Evolutionary conservation across 2,113 vertebrate species (phyloP).

Genomic region (Mastomys coucha): DNA sequence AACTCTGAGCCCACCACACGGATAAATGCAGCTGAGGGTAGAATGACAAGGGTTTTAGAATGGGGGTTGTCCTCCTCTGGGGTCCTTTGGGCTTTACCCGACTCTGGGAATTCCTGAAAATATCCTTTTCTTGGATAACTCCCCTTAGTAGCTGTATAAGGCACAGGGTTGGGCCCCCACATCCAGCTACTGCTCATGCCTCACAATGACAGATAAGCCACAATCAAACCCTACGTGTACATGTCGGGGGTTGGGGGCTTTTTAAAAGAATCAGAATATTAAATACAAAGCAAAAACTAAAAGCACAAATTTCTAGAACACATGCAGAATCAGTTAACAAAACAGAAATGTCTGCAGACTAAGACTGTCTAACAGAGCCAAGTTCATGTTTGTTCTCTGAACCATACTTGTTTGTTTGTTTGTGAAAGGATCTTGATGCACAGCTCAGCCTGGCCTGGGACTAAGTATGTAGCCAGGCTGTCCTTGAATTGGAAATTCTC

Average conservation of each 20-base stretch:
- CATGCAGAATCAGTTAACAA: not conserved
- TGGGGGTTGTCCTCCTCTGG: not conserved
- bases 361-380: not conserved
- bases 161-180: not conserved
- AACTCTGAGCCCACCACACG: constrained; percentile 97
- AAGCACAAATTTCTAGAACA: not conserved
- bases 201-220: not conserved
- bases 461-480: not conserved
- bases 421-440: not conserved
- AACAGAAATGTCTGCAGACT: not conserved
- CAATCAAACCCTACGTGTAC: not conserved
- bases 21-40: constrained; percentile 93
- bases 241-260: not conserved
- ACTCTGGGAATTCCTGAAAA: not conserved
- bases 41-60: constrained; percentile 1
- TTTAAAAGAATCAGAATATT: constrained; percentile 5
- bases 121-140: not conserved
- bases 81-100: not conserved
- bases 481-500: not conserved
- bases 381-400: not conserved
- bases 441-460: not conserved
- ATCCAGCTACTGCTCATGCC: not conserved
- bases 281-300: not conserved
- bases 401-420: not conserved
- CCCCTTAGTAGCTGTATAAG: not conserved